Evolutionary conservation across 2,888 invertebrate genomes (phyloP), one percentile per base, ranked within the genome.

Genomic region (Germaria angustata): DNA sequence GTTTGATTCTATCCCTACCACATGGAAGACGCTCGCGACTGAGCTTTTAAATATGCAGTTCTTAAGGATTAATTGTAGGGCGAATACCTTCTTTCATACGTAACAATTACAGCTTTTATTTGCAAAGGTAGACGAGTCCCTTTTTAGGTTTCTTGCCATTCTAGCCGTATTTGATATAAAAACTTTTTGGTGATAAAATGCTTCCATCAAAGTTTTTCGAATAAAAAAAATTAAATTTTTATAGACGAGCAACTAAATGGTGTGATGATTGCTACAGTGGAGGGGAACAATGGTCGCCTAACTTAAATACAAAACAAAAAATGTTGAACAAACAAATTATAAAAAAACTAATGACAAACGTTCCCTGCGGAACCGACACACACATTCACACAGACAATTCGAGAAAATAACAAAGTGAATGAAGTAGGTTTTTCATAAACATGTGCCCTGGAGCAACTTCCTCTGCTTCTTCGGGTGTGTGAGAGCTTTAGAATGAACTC

Each of bases 311-410:
- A 24, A 68, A 24, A n/a, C 2, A 59, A 59, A 41, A 75, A 46
- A 46, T 55, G 11, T 63, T n/a, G 36, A 55, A 57, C 36, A 75
- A 57, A 41, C 46, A 22, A 77, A 61, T 59, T 76, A 59, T 32
- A 68, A 76, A 68, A 32, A 39, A 32, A 36, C 51, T 68, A 49
- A 49, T 41, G 32, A 32, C 22, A 68, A 76, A 28, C 51, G 61
- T 17, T 20, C 41, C 22, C 2, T 34, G 34, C 44, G 34, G 32
- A 63, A 41, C 24, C 17, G 17, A 22, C 36, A 66, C 8, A 53
- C 51, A 66, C 51, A 11, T 51, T n/a, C 17, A 44, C 22, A 22
- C 57, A 32, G 1, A 44, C 17, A 57, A 13, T 36, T 17, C 41
- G 17, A 6, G 36, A 5, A 24, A 36, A 24, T 24, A 20, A 39